These are phyloP conservation scores for Beroe forskalii DNA, from an alignment of 37 sponge, comb jelly and placozoan species.

Conservation along the genomic window DNA sequence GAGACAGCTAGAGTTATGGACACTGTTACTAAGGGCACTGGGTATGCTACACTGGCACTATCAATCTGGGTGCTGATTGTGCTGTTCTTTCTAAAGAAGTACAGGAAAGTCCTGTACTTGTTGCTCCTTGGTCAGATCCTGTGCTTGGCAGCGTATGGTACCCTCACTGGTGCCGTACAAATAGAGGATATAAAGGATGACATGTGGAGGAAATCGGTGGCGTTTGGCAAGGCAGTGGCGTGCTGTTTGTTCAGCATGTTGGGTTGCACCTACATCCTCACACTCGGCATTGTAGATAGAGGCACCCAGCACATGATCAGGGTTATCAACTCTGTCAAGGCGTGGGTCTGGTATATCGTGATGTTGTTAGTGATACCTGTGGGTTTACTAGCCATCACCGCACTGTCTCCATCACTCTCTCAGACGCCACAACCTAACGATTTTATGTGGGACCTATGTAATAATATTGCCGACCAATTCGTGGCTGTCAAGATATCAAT, in stretches of 20 bases:
- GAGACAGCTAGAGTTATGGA: not conserved
- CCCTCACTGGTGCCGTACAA: not conserved
- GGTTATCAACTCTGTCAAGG: not conserved
- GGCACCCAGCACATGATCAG: not conserved
- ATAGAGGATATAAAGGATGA: not conserved
- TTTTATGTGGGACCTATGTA: constrained; percentile 16
- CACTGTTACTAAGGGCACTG: not conserved
- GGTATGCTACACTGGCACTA: not conserved
- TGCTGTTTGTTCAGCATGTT: not conserved
- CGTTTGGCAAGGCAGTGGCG: constrained; percentile 29
- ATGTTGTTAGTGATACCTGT: not conserved
- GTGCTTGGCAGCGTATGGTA: not conserved
- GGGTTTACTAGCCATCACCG: not conserved
- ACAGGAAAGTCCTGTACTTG: not conserved
- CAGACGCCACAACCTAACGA: not conserved
- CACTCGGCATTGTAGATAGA: not conserved
- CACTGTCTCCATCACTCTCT: not conserved
- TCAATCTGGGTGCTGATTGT: constrained; percentile 42
- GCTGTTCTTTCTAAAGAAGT: not conserved
- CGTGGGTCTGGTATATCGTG: not conserved
- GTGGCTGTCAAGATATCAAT: not conserved
- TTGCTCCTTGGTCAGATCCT: not conserved
- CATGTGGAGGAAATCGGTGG: not conserved
- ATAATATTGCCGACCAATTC: not conserved
- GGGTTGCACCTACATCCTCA: not conserved